These are phyloP conservation scores for Anastatus disparis DNA, from an alignment of 1,140 invertebrate species.

Conservation along the genomic window DNA sequence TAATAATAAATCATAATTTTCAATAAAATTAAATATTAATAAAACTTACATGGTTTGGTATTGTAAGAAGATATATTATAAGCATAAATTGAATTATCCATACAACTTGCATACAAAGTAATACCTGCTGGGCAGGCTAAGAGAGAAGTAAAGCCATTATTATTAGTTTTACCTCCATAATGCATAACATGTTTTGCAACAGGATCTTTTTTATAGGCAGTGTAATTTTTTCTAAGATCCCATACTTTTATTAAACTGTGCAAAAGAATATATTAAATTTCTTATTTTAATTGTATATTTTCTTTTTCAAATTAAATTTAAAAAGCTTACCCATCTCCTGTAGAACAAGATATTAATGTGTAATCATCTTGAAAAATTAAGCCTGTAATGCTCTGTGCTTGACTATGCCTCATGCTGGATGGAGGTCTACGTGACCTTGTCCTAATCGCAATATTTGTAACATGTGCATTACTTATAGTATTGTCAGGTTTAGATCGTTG, in stretches of 20 bases:
- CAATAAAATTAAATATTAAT: background rate
- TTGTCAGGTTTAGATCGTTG: conserved; percentile 71
- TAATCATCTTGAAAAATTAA: conserved; percentile 82
- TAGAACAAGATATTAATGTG: conserved; percentile 83
- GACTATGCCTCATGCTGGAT: conserved; percentile 42
- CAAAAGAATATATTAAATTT: conserved; percentile 32
- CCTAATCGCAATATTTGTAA: conserved; percentile 58
- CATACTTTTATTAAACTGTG: conserved; percentile 85
- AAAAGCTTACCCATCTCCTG: conserved; percentile 77
- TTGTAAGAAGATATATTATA: conserved; percentile 82
- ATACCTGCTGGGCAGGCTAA: conserved; percentile 76
- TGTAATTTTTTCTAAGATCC: conserved; percentile 86
- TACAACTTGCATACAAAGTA: conserved; percentile 84
- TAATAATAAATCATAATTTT: background rate
- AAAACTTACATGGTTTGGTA: conserved; percentile 69
- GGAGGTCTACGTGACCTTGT: conserved; percentile 62
- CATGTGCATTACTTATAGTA: conserved; percentile 72
- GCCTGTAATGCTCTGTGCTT: conserved; percentile 77
- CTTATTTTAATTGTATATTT: too few species aligned
- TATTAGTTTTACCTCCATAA: conserved; percentile 75
- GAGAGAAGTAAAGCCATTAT: conserved; percentile 82
- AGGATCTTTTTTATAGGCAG: conserved; percentile 74
- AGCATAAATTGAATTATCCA: conserved; percentile 86
- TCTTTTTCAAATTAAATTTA: background rate
- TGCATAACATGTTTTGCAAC: conserved; percentile 77